Conservation (phyloP, 2,888 invertebrate genomes). For the Spodoptera exigua region DNA sequence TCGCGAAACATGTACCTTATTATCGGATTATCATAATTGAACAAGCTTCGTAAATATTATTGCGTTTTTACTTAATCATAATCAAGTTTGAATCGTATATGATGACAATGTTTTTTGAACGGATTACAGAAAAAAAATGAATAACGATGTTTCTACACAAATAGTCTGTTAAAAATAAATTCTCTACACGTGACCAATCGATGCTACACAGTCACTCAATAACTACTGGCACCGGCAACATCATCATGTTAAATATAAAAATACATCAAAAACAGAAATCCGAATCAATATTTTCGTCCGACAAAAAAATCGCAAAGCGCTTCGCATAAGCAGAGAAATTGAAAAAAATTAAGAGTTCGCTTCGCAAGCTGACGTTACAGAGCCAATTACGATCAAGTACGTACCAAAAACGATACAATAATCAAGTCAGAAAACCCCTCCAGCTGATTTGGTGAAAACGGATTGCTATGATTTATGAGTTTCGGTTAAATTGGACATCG, state of each 20-base stretch:
- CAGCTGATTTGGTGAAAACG: neutral
- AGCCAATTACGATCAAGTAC: slow-evolving; percentile 14
- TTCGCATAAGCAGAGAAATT: slow-evolving; percentile 32
- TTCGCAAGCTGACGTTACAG: slow-evolving; percentile 32
- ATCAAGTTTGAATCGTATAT: no score
- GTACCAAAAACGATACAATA: neutral
- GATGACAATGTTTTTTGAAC: no score
- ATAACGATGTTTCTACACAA: no score
- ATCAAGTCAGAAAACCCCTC: neutral
- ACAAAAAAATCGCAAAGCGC: slow-evolving; percentile 34
- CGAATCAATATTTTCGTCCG: slow-evolving; percentile 1
- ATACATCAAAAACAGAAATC: slow-evolving; percentile 14
- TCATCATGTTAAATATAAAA: slow-evolving; percentile 5
- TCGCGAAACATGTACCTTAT: slow-evolving; percentile 27
- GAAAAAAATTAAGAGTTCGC: slow-evolving; percentile 27
- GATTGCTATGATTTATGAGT: neutral
- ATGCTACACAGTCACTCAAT: no score
- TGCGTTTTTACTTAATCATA: neutral
- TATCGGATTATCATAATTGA: slow-evolving; percentile 42
- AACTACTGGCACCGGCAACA: no score
- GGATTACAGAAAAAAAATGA: no score
- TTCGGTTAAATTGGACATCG: neutral
- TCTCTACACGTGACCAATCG: no score
- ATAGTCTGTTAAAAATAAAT: no score
- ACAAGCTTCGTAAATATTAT: slow-evolving; percentile 20